phyloP scores from a whole-genome alignment of 1,140 invertebrate species.

The Melipona quadrifasciata region DNA sequence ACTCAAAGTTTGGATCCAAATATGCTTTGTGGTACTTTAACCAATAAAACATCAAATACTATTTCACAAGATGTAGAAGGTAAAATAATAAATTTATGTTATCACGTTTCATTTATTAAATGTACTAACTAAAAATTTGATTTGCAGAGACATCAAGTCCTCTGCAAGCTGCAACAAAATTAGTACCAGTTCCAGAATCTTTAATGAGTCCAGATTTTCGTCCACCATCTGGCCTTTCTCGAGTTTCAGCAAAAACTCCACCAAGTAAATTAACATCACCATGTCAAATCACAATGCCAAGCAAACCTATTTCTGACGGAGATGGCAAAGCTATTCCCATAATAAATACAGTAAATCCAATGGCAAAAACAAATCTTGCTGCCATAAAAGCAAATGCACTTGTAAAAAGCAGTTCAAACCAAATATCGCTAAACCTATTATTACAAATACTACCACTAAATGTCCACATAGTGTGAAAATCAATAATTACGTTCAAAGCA shows the following conservation, averaged over 20 bases:
- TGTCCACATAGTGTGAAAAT: conserved; percentile 77
- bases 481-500: conserved; percentile 79
- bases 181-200: conserved; percentile 92
- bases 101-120: neutral
- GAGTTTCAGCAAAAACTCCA: conserved; percentile 75
- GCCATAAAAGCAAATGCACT: conserved; percentile 70
- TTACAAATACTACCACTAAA: conserved; percentile 72
- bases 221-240: conserved; percentile 79
- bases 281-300: conserved; percentile 73
- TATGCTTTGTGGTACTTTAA: conserved; percentile 73
- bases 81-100: conserved; percentile 43
- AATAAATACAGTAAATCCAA: conserved; percentile 74
- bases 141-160: conserved; percentile 83
- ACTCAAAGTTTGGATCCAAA: conserved; percentile 86
- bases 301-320: conserved; percentile 67
- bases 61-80: conserved; percentile 74
- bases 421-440: conserved; percentile 74
- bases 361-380: conserved; percentile 71
- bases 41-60: conserved; percentile 66
- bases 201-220: conserved; percentile 92
- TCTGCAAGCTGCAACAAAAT: conserved; percentile 90
- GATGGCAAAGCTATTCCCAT: conserved; percentile 72
- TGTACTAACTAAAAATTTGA: conserved; percentile 13
- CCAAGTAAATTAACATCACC: conserved; percentile 76
- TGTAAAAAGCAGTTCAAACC: conserved; percentile 74